phyloP scores from a whole-genome alignment of 1,140 invertebrate species.

The Bombus picipes region DNA sequence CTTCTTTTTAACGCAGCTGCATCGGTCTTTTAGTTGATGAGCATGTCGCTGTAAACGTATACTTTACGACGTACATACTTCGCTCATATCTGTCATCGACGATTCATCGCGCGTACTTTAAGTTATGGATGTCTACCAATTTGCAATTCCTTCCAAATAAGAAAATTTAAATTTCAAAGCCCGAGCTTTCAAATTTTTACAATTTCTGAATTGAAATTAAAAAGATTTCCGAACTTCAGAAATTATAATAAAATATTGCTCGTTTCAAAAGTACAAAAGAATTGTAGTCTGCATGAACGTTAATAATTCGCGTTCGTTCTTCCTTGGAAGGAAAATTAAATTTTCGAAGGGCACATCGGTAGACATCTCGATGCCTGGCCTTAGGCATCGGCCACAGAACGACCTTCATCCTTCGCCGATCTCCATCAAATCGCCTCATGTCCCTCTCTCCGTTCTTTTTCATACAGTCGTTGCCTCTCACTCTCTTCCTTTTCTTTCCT shows the following conservation, averaged over 20 bases:
- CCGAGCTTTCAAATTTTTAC: background rate
- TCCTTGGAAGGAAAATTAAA: background rate
- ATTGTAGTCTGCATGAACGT: too few relatives aligned
- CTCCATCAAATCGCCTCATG: slow-evolving; percentile 20
- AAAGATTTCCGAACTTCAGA: background rate
- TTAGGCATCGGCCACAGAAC: slow-evolving; percentile 46
- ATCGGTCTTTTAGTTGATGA: slow-evolving; percentile 33
- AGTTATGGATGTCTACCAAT: background rate
- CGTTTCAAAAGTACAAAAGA: too few relatives aligned
- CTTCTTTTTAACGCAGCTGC: slow-evolving; percentile 64
- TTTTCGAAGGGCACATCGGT: slow-evolving; percentile 42
- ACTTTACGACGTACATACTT: background rate
- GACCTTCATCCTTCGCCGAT: slow-evolving; percentile 62
- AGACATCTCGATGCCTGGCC: slow-evolving; percentile 44
- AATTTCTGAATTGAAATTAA: too few relatives aligned
- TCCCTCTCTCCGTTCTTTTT: slow-evolving; percentile 2
- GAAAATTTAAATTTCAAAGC: background rate
- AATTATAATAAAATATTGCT: background rate
- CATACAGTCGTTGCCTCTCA: background rate
- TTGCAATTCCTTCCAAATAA: background rate
- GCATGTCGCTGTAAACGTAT: slow-evolving; percentile 44
- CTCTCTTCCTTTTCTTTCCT: background rate
- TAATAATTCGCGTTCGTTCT: too few relatives aligned
- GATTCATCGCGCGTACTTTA: background rate
- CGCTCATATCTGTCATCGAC: background rate